Percentiles rank a stretch among this genome's conserved stretches.
phyloP scores from a whole-genome alignment of 2,888 invertebrate species.

The Crossocerus cetratus region DNA sequence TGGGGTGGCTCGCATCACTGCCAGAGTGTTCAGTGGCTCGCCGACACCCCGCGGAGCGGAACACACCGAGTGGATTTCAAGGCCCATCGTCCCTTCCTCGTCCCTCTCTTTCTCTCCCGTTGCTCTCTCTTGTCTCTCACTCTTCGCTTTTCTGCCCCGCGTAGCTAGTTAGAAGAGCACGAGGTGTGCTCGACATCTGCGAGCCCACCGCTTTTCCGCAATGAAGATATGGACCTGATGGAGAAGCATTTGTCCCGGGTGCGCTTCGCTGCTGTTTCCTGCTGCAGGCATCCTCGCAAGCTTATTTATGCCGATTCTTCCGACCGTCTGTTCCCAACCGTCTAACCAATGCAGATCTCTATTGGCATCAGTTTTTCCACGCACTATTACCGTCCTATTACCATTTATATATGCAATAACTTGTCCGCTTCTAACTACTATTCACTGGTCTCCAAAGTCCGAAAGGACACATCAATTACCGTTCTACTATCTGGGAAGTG shows the following conservation, averaged over 20 bases:
- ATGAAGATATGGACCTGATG: slow-evolving; percentile 41
- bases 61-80: slow-evolving; percentile 62
- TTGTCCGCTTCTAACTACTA: too few relatives aligned
- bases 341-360: not conserved
- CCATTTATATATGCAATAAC: slow-evolving; percentile 52
- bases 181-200: slow-evolving; percentile 64
- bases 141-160: not conserved
- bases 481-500: too few relatives aligned
- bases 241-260: slow-evolving; percentile 5
- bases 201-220: slow-evolving; percentile 56
- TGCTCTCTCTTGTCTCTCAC: not conserved
- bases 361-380: too few relatives aligned
- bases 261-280: too few relatives aligned
- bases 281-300: not conserved
- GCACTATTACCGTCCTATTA: slow-evolving; percentile 34
- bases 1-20: slow-evolving; percentile 25
- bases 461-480: too few relatives aligned
- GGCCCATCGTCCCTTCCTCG: slow-evolving; percentile 42
- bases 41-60: slow-evolving; percentile 57
- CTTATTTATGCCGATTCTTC: slow-evolving; percentile 24
- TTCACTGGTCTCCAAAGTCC: too few relatives aligned
- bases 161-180: not conserved
- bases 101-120: not conserved
- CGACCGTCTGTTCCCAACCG: not conserved
- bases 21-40: slow-evolving; percentile 6